Evolutionary conservation across 1,140 invertebrate species (phyloP), one percentile per base, ranked within the genome.

Genomic region (Condylostylus longicornis): DNA sequence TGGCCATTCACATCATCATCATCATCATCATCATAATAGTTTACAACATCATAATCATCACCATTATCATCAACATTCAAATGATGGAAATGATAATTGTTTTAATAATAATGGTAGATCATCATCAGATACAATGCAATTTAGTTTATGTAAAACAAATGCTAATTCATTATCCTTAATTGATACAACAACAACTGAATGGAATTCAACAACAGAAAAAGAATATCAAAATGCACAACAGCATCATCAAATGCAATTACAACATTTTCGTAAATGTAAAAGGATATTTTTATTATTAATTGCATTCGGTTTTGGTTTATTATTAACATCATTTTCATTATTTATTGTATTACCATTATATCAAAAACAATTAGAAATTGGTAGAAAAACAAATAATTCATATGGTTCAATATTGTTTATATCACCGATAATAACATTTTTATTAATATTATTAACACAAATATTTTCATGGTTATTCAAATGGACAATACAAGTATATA

Each of bases 61-160:
- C n/a, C n/a, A n/a, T n/a, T n/a, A n/a, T n/a, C n/a, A n/a, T n/a
- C n/a, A n/a, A n/a, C n/a, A n/a, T n/a, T n/a, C n/a, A n/a, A n/a
- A n/a, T n/a, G n/a, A n/a, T n/a, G n/a, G n/a, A n/a, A n/a, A n/a
- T n/a, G n/a, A n/a, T n/a, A n/a, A n/a, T n/a, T n/a, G n/a, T n/a
- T n/a, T n/a, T n/a, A n/a, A n/a, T n/a, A n/a, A n/a, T n/a, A n/a
- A n/a, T n/a, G n/a, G n/a, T n/a, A n/a, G n/a, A n/a, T n/a, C n/a
- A n/a, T n/a, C n/a, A n/a, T n/a, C 29, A 8, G 29, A 31, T 17
- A 13, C 6, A 13, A 31, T 31, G 29, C 29, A 31, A 31, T 31
- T 31, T 17, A 31, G 13, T 31, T 31, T 31, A 31, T 31, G 29
- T 13, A 31, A 31, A 31, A 31, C 29, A 31, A 31, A 17, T 31